A percentile compares a stretch with the other conserved stretches of the same genome.
These are phyloP conservation scores for Drosophila anceps DNA, from an alignment of 2,888 invertebrate genomes.

Conservation along the genomic window DNA sequence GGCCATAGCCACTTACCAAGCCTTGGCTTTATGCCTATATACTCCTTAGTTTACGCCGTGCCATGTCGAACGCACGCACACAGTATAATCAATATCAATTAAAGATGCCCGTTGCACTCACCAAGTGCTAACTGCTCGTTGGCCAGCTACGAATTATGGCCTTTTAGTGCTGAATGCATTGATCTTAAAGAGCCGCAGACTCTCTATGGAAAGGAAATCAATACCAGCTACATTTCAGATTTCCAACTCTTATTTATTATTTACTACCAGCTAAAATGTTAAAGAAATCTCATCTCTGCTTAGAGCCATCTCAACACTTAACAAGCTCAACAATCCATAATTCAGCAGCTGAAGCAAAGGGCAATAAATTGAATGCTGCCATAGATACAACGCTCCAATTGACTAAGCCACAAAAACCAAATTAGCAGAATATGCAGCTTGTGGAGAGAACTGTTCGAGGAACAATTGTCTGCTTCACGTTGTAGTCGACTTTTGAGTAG, in stretches of 20 bases:
- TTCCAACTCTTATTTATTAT: slow-evolving; percentile 12
- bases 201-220: neutral
- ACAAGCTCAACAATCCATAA: slow-evolving; percentile 23
- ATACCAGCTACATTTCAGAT: slow-evolving; percentile 1
- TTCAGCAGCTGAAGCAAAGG: neutral
- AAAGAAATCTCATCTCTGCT: neutral
- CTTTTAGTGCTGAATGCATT: neutral
- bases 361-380: neutral
- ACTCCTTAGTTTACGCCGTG: slow-evolving; percentile 26
- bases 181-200: neutral
- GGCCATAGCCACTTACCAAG: slow-evolving; percentile 46
- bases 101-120: slow-evolving; percentile 20
- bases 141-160: slow-evolving; percentile 2
- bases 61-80: slow-evolving; percentile 26
- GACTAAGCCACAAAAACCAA: neutral
- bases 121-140: neutral
- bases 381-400: neutral
- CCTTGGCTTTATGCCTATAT: slow-evolving; percentile 6
- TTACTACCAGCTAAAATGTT: neutral
- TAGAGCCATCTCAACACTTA: slow-evolving; percentile 16
- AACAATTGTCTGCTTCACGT: too few species aligned
- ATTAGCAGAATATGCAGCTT: too few species aligned
- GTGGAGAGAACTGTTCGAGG: too few species aligned
- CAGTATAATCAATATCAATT: slow-evolving; percentile 48
- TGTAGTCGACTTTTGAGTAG: too few species aligned